Evolutionary conservation across 2,888 invertebrate species (phyloP).

Genomic region (Alloplasta piceator): DNA sequence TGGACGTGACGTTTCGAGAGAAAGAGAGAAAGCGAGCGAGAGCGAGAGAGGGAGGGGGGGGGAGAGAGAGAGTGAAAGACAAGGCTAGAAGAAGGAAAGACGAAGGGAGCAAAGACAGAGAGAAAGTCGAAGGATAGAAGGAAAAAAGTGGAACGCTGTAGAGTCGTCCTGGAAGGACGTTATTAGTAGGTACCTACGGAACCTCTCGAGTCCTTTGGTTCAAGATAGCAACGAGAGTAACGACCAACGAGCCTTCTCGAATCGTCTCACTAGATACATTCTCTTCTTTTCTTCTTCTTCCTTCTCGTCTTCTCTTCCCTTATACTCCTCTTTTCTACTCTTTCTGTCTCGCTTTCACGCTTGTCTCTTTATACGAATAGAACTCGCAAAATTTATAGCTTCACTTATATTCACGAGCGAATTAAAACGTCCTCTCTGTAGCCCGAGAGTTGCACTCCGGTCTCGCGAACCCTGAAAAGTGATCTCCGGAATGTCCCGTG

Average conservation of each 20-base stretch:
- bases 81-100: slow-evolving; percentile 26
- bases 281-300: slow-evolving; percentile 33
- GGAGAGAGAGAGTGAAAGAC: slow-evolving; percentile 11
- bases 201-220: slow-evolving; percentile 35
- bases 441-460: background rate
- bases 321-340: slow-evolving; percentile 8
- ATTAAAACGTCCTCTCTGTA: slow-evolving; percentile 53
- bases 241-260: slow-evolving; percentile 47
- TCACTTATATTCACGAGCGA: slow-evolving; percentile 58
- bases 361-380: slow-evolving; percentile 54
- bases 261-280: slow-evolving; percentile 47
- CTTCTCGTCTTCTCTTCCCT: slow-evolving; percentile 8
- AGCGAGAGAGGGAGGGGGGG: slow-evolving; percentile 28
- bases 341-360: slow-evolving; percentile 30
- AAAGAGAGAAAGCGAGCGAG: slow-evolving; percentile 32
- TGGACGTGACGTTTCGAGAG: slow-evolving; percentile 40
- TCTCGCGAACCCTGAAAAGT: background rate
- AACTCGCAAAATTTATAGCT: slow-evolving; percentile 56
- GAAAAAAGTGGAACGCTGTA: slow-evolving; percentile 31
- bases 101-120: slow-evolving; percentile 4
- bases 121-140: slow-evolving; percentile 18
- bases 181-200: slow-evolving; percentile 55
- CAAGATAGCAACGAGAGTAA: slow-evolving; percentile 60
- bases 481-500: slow-evolving; percentile 21
- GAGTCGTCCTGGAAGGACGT: slow-evolving; percentile 55